A percentile compares a stretch with the other conserved stretches of the same genome.
Evolutionary conservation across 2,797 vertebrate genomes (phyloP).

Genomic region (Paramormyrops hopkinsi): DNA sequence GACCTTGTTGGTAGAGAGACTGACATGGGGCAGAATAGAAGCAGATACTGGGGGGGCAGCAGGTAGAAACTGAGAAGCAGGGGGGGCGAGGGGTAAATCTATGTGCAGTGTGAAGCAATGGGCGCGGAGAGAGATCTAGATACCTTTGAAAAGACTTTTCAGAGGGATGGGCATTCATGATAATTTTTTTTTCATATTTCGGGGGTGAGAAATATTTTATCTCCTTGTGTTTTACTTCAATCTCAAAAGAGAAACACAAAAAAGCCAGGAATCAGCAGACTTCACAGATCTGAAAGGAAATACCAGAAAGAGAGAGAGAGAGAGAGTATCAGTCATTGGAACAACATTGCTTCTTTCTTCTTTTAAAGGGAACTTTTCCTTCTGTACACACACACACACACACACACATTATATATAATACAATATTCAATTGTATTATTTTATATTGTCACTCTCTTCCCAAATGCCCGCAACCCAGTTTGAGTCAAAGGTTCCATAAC

Average conservation of each 20-base stretch:
- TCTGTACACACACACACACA: not conserved
- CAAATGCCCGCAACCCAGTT: not conserved
- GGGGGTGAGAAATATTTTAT: conserved; percentile 16
- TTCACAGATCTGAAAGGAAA: conserved; percentile 60
- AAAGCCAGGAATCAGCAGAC: conserved; percentile 46
- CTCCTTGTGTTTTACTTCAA: conserved; percentile 12
- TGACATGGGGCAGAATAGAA: not conserved
- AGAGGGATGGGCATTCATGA: conserved; percentile 17
- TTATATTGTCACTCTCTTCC: not conserved
- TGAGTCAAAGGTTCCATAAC: not conserved
- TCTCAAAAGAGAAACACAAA: conserved; percentile 18
- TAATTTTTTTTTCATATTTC: conserved; percentile 10
- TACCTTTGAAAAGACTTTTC: not conserved
- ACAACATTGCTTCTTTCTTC: not conserved
- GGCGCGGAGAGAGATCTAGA: not conserved
- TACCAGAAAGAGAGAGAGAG: not conserved
- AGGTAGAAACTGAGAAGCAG: not conserved
- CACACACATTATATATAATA: not conserved
- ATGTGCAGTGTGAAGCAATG: not conserved
- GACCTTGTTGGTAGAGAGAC: not conserved
- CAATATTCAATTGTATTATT: not conserved
- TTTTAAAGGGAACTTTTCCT: not conserved
- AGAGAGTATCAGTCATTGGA: not conserved
- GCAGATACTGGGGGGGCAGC: not conserved
- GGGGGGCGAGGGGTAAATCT: not conserved